A percentile compares a stretch with the other conserved stretches of the same genome.
phyloP scores from a whole-genome alignment of 1,140 invertebrate genomes.

The Scaptomyza hsui region DNA sequence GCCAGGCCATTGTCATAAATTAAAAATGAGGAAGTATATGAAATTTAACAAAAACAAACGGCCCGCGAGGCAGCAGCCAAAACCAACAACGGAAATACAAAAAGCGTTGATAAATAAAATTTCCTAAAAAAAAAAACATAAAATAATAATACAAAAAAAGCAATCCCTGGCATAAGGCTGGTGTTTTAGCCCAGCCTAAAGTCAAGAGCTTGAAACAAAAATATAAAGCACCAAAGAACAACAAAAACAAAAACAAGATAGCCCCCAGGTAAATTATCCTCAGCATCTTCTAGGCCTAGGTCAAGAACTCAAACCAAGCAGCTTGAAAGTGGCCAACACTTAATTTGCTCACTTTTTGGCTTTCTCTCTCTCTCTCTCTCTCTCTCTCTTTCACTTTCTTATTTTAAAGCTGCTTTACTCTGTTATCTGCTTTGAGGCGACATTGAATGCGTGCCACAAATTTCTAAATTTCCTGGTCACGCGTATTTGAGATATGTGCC shows the following conservation, averaged over 20 bases:
- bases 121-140: constrained; percentile 49
- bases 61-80: constrained; percentile 40
- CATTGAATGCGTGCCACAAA: constrained; percentile 49
- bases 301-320: constrained; percentile 15
- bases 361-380: neutral
- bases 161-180: constrained; percentile 25
- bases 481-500: constrained; percentile 42
- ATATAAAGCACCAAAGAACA: constrained; percentile 12
- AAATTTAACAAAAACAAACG: constrained; percentile 79
- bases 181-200: constrained; percentile 26
- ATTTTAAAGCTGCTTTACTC: constrained; percentile 30
- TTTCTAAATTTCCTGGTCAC: constrained; percentile 45
- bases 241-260: neutral
- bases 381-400: neutral
- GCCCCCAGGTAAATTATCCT: neutral
- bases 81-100: constrained; percentile 66
- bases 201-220: constrained; percentile 18
- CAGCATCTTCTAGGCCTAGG: constrained; percentile 21
- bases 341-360: constrained; percentile 10
- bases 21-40: constrained; percentile 82
- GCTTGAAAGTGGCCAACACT: constrained; percentile 18
- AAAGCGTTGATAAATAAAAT: constrained; percentile 81
- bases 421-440: constrained; percentile 11
- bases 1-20: constrained; percentile 80
- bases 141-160: constrained; percentile 15